Evolutionary conservation across 2,888 invertebrate genomes (phyloP), one percentile per base, ranked within the genome.

Genomic region (Conistra vaccinii): DNA sequence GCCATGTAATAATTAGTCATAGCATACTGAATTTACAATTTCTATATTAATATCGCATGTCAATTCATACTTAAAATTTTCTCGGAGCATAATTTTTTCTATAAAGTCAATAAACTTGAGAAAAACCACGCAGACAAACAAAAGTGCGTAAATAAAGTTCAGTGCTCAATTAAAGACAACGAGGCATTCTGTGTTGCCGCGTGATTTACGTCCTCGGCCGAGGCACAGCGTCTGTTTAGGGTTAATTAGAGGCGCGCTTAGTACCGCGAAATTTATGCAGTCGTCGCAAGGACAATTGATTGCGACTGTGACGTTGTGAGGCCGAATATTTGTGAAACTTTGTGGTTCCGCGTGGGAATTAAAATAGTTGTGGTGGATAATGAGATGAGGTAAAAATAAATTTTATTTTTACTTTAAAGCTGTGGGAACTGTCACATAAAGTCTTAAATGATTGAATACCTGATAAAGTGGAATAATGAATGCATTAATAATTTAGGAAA

Each of bases 221-320:
- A 86, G 87, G 84, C 87, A 86, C 90, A 86, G 83, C 90, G 92
- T 91, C 92, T 91, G 90, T 93, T 93, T 91, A 94, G 95, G 94
- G 95, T 95, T 95, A 95, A 95, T 95, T 95, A 95, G 95, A 88
- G 92, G 90, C 91, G 90, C 84, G 91, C 92, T 92, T 92, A 93
- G 93, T 91, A 88, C 90, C 70, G 85, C 82, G 84, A 91, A 92
- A 94, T 94, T 94, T 94, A 94, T 93, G 92, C 91, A 88, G 86
- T 83, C 91, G 90, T 88, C 83, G 83, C 73, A 76, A 84, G 84
- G 88, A 93, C 94, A 94, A 94, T 93, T 93, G 94, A 93, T 94
- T 91, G 89, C 92, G 84, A 60, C 71, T 80, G 85, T 91, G 92
- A 91, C 90, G 89, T 86, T 85, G 82, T 78, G 71, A 32, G 69